Conservation (phyloP, 1,140 invertebrate species). For the Centruroides sculpturatus region DNA sequence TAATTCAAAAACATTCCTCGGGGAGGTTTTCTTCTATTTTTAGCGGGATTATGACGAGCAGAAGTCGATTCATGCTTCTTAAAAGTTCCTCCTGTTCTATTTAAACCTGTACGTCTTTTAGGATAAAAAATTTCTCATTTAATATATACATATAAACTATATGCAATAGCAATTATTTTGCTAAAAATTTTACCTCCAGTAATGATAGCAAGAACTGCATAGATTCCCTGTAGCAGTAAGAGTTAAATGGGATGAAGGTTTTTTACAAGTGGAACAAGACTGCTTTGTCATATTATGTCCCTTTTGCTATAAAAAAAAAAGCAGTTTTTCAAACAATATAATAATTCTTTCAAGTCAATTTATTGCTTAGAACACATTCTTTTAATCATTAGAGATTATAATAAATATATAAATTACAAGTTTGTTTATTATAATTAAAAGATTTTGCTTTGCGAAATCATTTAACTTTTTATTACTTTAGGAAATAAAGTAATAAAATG, state of each 20-base stretch:
- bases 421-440: too few relatives aligned
- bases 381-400: too few relatives aligned
- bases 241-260: conserved; percentile 52
- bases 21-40: conserved; percentile 76
- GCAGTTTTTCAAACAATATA: too few relatives aligned
- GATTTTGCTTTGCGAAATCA: too few relatives aligned
- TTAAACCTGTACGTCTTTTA: too few relatives aligned
- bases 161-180: background rate
- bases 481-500: too few relatives aligned
- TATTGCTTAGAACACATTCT: too few relatives aligned
- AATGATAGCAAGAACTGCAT: conserved; percentile 62
- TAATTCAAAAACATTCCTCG: conserved; percentile 94
- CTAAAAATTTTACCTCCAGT: conserved; percentile 47
- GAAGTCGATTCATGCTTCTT: conserved; percentile 5
- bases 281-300: conserved; percentile 23
- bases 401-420: too few relatives aligned
- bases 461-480: too few relatives aligned
- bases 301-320: background rate
- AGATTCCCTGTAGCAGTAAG: conserved; percentile 55
- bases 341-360: too few relatives aligned
- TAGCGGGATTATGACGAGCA: conserved; percentile 30
- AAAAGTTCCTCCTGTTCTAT: too few relatives aligned
- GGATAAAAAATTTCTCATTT: background rate
- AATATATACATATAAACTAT: background rate
- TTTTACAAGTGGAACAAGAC: conserved; percentile 57